phyloP scores from a whole-genome alignment of 2,113 vertebrate species.

The Nycticebus coucang region DNA sequence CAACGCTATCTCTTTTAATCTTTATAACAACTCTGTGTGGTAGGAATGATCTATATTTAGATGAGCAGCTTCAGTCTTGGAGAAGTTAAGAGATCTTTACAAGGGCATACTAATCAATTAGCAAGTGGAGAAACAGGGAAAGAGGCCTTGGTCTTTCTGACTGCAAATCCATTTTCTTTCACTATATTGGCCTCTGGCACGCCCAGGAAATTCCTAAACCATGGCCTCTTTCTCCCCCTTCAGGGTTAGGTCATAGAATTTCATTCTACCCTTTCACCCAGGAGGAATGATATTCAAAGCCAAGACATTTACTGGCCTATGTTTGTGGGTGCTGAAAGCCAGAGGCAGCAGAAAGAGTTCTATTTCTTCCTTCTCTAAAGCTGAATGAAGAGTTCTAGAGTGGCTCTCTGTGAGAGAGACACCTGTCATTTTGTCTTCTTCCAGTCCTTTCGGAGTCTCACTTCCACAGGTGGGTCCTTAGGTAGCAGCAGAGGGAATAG shows the following conservation, averaged over 20 bases:
- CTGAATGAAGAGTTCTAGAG: background rate
- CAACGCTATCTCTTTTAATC: background rate
- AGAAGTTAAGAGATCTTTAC: conserved; percentile 11
- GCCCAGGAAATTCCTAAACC: background rate
- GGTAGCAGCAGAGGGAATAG: no score
- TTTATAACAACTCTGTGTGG: background rate
- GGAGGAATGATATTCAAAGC: background rate
- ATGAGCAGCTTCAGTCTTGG: background rate
- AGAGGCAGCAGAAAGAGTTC: background rate
- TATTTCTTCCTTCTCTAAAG: background rate
- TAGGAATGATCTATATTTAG: background rate
- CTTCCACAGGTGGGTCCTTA: background rate
- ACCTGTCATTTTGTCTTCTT: background rate
- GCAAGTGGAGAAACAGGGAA: background rate
- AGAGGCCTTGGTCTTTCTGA: background rate
- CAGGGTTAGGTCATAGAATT: background rate
- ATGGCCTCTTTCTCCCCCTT: background rate
- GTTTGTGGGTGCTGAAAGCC: background rate
- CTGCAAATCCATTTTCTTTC: background rate
- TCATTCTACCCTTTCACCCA: background rate
- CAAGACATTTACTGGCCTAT: background rate
- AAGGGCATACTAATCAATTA: background rate
- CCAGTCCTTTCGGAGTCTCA: background rate
- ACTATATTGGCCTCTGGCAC: background rate
- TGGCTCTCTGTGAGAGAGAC: background rate